A percentile compares a stretch with the other conserved stretches of the same genome.
Conservation (phyloP, 2,888 invertebrate species). For the Drosophila kuntzei region DNA sequence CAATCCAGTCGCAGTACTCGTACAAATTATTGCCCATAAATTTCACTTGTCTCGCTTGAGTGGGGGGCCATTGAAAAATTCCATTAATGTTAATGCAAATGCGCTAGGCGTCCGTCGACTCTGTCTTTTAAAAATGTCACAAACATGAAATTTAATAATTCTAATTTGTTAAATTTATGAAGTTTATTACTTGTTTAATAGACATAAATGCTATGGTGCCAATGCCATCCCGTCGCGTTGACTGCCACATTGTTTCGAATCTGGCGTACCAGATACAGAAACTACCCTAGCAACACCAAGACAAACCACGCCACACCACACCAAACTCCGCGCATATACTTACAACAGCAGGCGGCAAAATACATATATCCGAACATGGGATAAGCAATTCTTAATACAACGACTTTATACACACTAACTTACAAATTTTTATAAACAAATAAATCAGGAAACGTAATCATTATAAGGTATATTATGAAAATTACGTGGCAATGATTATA, state of each 20-base stretch:
- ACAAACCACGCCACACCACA: conserved; percentile 6
- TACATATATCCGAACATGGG: conserved; percentile 16
- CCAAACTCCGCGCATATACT: conserved; percentile 3
- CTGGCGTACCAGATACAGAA: conserved; percentile 42
- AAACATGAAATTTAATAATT: conserved; percentile 76
- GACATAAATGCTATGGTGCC: conserved; percentile 56
- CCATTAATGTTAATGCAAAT: conserved; percentile 56
- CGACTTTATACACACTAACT: conserved; percentile 4
- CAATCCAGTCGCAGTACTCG: conserved; percentile 8
- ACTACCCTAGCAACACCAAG: conserved; percentile 26
- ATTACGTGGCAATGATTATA: too few relatives aligned
- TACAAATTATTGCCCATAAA: conserved; percentile 60
- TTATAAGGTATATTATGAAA: too few relatives aligned
- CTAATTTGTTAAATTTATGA: conserved; percentile 72
- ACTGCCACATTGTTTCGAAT: conserved; percentile 43
- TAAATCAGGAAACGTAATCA: too few relatives aligned
- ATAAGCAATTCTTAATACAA: background rate
- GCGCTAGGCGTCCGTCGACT: conserved; percentile 29
- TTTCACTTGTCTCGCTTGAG: conserved; percentile 29
- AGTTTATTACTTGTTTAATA: conserved; percentile 73
- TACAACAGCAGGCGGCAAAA: conserved; percentile 43
- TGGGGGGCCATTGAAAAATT: conserved; percentile 46
- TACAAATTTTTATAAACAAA: background rate
- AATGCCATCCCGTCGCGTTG: conserved; percentile 32
- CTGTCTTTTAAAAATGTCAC: conserved; percentile 50